Percentiles rank a stretch among this genome's conserved stretches.
Evolutionary conservation across 2,888 invertebrate species (phyloP).

Genomic region (Pristionchus arcanus): DNA sequence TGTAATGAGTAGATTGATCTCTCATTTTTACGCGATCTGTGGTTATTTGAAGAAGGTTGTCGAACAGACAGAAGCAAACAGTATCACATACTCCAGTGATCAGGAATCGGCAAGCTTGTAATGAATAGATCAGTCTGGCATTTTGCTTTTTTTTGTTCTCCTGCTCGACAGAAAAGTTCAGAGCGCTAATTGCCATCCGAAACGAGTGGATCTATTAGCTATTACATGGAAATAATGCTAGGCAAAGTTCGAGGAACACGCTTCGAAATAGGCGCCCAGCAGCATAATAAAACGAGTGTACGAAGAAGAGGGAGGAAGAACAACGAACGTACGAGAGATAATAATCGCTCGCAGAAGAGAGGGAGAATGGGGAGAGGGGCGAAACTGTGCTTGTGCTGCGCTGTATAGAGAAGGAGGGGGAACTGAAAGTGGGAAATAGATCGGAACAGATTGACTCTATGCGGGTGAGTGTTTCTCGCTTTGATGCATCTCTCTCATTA

Average conservation of each 20-base stretch:
- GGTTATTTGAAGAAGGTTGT: too few species aligned
- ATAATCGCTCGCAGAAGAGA: slow-evolving; percentile 8
- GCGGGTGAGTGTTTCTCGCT: neutral
- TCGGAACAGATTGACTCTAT: neutral
- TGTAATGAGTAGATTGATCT: neutral
- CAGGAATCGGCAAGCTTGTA: neutral
- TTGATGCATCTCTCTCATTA: too few species aligned
- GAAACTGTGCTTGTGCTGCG: slow-evolving; percentile 8
- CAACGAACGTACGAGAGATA: slow-evolving; percentile 8
- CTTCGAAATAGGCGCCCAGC: neutral
- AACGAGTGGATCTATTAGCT: too few species aligned
- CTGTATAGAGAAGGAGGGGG: neutral
- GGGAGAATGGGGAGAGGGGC: neutral
- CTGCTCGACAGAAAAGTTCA: too few species aligned
- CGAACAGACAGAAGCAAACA: too few species aligned
- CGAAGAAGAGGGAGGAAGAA: neutral
- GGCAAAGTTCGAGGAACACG: neutral
- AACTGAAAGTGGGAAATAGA: neutral
- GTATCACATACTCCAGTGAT: neutral
- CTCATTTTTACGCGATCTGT: neutral
- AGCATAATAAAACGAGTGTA: neutral
- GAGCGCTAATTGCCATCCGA: too few species aligned
- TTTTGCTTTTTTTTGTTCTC: neutral
- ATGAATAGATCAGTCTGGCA: too few species aligned
- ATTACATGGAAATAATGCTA: too few species aligned